Percentiles rank a stretch among this genome's conserved stretches.
Evolutionary conservation across 2,888 invertebrate species (phyloP).

Genomic region (Phania funesta): DNA sequence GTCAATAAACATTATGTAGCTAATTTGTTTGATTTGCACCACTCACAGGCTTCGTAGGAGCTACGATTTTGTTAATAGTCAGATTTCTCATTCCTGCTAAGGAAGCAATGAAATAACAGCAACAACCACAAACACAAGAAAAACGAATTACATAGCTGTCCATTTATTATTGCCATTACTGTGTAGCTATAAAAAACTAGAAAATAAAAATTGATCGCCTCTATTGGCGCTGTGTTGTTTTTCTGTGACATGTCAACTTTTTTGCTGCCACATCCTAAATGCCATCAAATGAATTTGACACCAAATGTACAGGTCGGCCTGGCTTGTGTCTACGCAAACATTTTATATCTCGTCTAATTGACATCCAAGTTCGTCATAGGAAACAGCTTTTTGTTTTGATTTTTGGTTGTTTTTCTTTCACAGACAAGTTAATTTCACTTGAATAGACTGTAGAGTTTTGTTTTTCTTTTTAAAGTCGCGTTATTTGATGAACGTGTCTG

Average conservation of each 20-base stretch:
- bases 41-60: slow-evolving; percentile 1
- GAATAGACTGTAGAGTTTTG: slow-evolving; percentile 29
- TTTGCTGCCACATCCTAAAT: slow-evolving; percentile 8
- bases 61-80: slow-evolving; percentile 51
- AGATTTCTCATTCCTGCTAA: slow-evolving; percentile 28
- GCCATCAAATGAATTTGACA: slow-evolving; percentile 17
- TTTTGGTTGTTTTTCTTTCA: neutral
- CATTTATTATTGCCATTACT: slow-evolving; percentile 61
- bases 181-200: slow-evolving; percentile 22
- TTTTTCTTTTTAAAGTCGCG: slow-evolving; percentile 10
- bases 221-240: slow-evolving; percentile 45
- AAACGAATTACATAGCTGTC: slow-evolving; percentile 31
- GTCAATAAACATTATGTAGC: slow-evolving; percentile 64
- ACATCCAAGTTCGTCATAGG: neutral
- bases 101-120: neutral
- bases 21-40: slow-evolving; percentile 57
- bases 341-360: neutral
- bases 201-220: slow-evolving; percentile 64
- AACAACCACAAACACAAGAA: neutral
- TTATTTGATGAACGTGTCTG: slow-evolving; percentile 65
- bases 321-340: neutral
- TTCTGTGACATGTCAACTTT: slow-evolving; percentile 45
- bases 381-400: neutral
- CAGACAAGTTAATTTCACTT: slow-evolving; percentile 3
- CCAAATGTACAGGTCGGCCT: slow-evolving; percentile 30